phyloP scores from a whole-genome alignment of 2,113 vertebrate genomes.

The Odocoileus virginianus region DNA sequence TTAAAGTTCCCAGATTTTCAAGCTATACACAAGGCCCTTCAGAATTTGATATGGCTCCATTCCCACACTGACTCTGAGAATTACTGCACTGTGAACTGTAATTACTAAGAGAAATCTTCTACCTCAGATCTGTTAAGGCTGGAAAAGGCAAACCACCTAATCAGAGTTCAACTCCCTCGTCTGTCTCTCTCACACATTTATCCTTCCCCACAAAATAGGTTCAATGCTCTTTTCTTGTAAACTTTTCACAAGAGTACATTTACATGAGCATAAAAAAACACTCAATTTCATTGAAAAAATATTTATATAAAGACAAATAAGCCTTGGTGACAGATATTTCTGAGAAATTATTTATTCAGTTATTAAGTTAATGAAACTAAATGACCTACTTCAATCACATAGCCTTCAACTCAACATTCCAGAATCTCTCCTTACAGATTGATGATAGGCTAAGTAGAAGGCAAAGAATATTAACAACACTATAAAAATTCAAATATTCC shows the following conservation, averaged over 20 bases:
- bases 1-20: background rate
- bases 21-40: background rate
- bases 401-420: background rate
- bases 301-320: background rate
- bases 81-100: background rate
- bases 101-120: background rate
- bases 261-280: background rate
- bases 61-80: background rate
- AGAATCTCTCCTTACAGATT: slow-evolving; percentile 29
- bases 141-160: background rate
- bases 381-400: background rate
- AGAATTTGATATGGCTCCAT: background rate
- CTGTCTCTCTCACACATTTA: background rate
- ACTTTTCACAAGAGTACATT: background rate
- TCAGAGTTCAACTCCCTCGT: background rate
- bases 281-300: background rate
- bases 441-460: background rate
- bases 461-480: background rate
- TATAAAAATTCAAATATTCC: slow-evolving; percentile 1
- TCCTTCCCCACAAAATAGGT: background rate
- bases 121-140: background rate
- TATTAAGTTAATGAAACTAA: slow-evolving; percentile 30
- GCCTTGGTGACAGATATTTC: background rate
- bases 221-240: background rate
- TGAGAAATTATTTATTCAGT: slow-evolving; percentile 7